Percentiles rank a stretch among this genome's conserved stretches.
phyloP scores from a whole-genome alignment of 2,797 vertebrate genomes.

The Heteromormyrus szaboi region DNA sequence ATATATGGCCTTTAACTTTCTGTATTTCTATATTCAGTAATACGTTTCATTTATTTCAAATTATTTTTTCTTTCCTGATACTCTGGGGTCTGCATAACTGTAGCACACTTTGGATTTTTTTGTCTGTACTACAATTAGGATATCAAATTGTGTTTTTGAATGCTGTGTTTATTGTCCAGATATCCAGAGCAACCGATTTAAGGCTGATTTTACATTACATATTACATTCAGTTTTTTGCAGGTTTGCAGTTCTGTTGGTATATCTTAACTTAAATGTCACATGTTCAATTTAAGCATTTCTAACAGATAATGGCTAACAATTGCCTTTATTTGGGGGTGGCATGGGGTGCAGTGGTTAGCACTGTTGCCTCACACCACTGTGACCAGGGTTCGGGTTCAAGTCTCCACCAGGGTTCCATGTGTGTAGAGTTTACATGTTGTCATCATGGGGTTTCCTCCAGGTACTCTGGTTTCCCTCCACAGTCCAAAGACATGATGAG shows the following conservation, averaged over 20 bases:
- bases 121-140: background rate
- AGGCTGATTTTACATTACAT: background rate
- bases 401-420: too few relatives aligned
- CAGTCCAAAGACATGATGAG: too few relatives aligned
- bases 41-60: background rate
- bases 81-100: background rate
- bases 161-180: background rate
- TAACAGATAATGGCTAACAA: background rate
- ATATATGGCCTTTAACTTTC: background rate
- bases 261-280: background rate
- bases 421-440: too few relatives aligned
- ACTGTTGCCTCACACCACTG: too few relatives aligned
- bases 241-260: background rate
- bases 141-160: background rate
- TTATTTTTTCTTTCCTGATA: background rate
- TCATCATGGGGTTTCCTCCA: too few relatives aligned
- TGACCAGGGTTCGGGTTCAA: background rate
- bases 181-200: background rate
- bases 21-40: background rate
- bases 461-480: too few relatives aligned
- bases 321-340: too few relatives aligned
- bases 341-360: too few relatives aligned
- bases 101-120: background rate
- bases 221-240: background rate
- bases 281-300: background rate